These are phyloP conservation scores for Leucoptera coffeella DNA, from an alignment of 2,888 invertebrate genomes.

Conservation along the genomic window DNA sequence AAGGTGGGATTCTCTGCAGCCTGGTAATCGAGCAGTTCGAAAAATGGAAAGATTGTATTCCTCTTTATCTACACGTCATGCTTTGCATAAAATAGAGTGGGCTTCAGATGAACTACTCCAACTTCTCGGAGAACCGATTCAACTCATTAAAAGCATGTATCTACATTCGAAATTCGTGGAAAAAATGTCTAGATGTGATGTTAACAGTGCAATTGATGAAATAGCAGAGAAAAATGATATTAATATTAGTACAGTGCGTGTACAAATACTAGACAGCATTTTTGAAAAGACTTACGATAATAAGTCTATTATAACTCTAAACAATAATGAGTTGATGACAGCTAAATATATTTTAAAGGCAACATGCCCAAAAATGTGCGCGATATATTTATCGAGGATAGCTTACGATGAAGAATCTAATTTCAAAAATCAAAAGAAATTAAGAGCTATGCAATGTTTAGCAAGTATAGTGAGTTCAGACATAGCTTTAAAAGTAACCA, in stretches of 20 bases:
- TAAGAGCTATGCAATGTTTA: slow-evolving; percentile 41
- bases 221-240: slow-evolving; percentile 44
- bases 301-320: slow-evolving; percentile 17
- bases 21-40: slow-evolving; percentile 36
- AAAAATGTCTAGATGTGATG: slow-evolving; percentile 32
- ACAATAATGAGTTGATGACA: slow-evolving; percentile 27
- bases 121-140: slow-evolving; percentile 34
- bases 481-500: slow-evolving; percentile 36
- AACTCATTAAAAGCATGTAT: slow-evolving; percentile 38
- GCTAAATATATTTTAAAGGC: slow-evolving; percentile 45
- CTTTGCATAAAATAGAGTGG: slow-evolving; percentile 40
- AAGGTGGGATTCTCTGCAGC: slow-evolving; percentile 39
- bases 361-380: slow-evolving; percentile 45
- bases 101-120: slow-evolving; percentile 37
- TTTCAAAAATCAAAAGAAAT: slow-evolving; percentile 36
- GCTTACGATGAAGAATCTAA: slow-evolving; percentile 41
- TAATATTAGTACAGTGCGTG: slow-evolving; percentile 37
- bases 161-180: slow-evolving; percentile 33
- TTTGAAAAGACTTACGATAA: slow-evolving; percentile 23
- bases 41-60: slow-evolving; percentile 44
- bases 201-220: slow-evolving; percentile 41
- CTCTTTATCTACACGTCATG: slow-evolving; percentile 39
- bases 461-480: slow-evolving; percentile 41
- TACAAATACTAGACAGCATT: slow-evolving; percentile 41
- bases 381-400: slow-evolving; percentile 41